Evolutionary conservation across 1,140 invertebrate genomes (phyloP).

Genomic region (honey bee (Apis mellifera)): Amel_HAv3.1 CM009942.2:3309501-3310000

Average conservation of each 20-base stretch:
- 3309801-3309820: not conserved
- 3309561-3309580: not conserved
- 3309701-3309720: not conserved
- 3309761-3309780: not conserved
- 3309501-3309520: not conserved
- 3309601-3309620: slow-evolving; percentile 1
- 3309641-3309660: not conserved
- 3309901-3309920: not conserved
- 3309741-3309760: not conserved
- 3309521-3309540: no score
- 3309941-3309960: not conserved
- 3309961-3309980: not conserved
- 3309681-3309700: not conserved
- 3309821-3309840: not conserved
- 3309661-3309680: not conserved
- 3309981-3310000: no score
- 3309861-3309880: not conserved
- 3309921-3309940: not conserved
- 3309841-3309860: not conserved
- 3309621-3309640: not conserved
- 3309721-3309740: not conserved
- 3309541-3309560: not conserved
- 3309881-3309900: not conserved
- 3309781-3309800: not conserved
- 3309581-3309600: not conserved